Conservation (phyloP, 2,888 invertebrate species). For the Tetheella fluctuosa region DNA sequence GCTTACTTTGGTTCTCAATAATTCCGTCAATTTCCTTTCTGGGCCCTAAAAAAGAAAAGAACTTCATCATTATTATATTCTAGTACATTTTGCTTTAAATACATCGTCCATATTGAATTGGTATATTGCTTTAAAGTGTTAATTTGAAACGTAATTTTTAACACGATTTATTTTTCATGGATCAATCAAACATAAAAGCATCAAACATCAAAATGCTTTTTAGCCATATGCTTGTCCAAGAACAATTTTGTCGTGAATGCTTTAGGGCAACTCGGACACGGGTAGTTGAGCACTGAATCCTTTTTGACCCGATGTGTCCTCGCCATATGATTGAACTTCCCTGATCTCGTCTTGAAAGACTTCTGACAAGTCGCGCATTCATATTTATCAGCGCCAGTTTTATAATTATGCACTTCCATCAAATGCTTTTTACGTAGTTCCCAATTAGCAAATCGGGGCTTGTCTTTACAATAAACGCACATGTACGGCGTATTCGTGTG, state of each 20-base stretch:
- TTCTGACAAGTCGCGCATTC: constrained; percentile 75
- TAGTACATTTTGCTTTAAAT: constrained; percentile 39
- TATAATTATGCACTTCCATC: constrained; percentile 74
- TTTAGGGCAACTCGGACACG: constrained; percentile 79
- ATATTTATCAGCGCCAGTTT: constrained; percentile 72
- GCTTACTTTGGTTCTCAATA: constrained; percentile 69
- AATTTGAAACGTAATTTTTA: background rate
- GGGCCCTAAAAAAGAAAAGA: constrained; percentile 80
- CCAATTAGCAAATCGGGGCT: constrained; percentile 77
- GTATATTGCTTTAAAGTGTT: background rate
- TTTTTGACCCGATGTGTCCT: constrained; percentile 74
- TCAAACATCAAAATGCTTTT: constrained; percentile 78
- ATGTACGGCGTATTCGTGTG: constrained; percentile 74
- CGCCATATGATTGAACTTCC: constrained; percentile 78
- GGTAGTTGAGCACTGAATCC: constrained; percentile 71
- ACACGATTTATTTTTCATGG: constrained; percentile 2
- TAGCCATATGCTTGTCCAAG: constrained; percentile 81
- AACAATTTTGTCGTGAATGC: constrained; percentile 82
- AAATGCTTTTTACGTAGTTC: constrained; percentile 72
- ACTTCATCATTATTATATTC: constrained; percentile 70
- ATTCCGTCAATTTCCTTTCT: constrained; percentile 69
- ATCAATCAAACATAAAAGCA: constrained; percentile 8
- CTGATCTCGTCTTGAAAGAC: constrained; percentile 73
- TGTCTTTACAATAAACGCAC: constrained; percentile 74
- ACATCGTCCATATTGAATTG: background rate